These are phyloP conservation scores for Cephalopterus ornatus DNA, from an alignment of 2,113 vertebrate species.

Conservation along the genomic window DNA sequence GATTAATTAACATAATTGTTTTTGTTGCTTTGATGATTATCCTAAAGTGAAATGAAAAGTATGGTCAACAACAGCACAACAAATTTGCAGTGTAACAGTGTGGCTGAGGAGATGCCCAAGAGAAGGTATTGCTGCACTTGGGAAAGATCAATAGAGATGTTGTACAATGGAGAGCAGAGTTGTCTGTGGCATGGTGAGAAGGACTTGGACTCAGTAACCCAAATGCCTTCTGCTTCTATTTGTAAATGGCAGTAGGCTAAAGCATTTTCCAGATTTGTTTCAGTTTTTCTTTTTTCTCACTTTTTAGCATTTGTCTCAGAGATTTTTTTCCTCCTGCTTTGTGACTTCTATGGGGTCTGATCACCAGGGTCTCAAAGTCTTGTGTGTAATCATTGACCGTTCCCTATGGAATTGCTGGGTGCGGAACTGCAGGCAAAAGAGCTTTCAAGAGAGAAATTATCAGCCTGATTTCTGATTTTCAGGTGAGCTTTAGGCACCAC, in stretches of 20 bases:
- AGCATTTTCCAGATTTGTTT: not conserved
- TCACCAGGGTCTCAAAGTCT: not conserved
- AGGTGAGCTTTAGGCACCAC: not conserved
- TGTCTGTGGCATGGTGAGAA: not conserved
- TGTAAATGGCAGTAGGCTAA: not conserved
- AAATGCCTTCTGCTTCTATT: not conserved
- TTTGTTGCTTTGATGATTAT: not conserved
- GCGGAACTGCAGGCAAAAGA: not conserved
- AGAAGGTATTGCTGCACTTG: not conserved
- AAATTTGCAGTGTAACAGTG: not conserved
- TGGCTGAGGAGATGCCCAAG: not conserved
- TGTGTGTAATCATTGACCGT: not conserved
- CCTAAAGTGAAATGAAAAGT: not conserved
- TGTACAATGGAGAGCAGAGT: not conserved
- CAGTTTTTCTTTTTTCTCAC: not conserved
- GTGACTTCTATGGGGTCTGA: not conserved
- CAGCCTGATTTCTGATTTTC: not conserved
- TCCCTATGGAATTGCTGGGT: fast-evolving
- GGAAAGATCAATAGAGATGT: not conserved
- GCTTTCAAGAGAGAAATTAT: not conserved
- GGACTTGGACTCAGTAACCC: not conserved
- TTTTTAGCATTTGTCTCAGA: not conserved
- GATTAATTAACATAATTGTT: not conserved
- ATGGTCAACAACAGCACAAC: not conserved
- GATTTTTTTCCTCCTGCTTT: not conserved